A percentile compares a stretch with the other conserved stretches of the same genome.
phyloP scores from a whole-genome alignment of 2,797 vertebrate genomes.

The Pampus argenteus region DNA sequence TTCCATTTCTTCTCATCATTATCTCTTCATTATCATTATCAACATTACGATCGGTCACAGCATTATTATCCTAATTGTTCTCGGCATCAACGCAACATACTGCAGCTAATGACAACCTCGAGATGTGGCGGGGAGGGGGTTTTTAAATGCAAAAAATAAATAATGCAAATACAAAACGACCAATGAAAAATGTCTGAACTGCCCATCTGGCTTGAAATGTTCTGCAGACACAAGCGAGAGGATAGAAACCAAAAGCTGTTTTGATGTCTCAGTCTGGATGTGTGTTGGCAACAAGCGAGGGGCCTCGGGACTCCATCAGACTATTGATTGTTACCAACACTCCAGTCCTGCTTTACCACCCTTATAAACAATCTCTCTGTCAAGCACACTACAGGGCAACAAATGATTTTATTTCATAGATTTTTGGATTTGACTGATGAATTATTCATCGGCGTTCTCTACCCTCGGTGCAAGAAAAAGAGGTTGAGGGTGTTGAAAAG shows the following conservation, averaged over 20 bases:
- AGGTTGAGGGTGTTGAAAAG: constrained; percentile 44
- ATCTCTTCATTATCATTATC: constrained; percentile 75
- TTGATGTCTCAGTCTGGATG: constrained; percentile 76
- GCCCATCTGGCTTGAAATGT: constrained; percentile 52
- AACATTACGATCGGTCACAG: constrained; percentile 66
- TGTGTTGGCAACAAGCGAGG: constrained; percentile 46
- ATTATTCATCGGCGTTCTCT: constrained; percentile 74
- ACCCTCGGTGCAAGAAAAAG: constrained; percentile 51
- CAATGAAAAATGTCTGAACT: constrained; percentile 41
- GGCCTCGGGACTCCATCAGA: constrained; percentile 71
- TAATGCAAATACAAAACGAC: constrained; percentile 60
- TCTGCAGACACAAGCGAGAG: constrained; percentile 39
- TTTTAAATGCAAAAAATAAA: constrained; percentile 56
- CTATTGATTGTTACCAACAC: constrained; percentile 73
- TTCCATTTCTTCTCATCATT: constrained; percentile 68
- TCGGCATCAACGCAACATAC: constrained; percentile 55
- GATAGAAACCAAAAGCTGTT: constrained; percentile 61
- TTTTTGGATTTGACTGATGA: constrained; percentile 79
- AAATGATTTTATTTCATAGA: constrained; percentile 82
- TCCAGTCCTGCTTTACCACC: constrained; percentile 74
- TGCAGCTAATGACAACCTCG: constrained; percentile 70
- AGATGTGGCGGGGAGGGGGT: constrained; percentile 29
- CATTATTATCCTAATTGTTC: constrained; percentile 69
- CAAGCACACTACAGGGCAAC: constrained; percentile 74
- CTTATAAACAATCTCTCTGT: constrained; percentile 78